Evolutionary conservation across 2,797 vertebrate genomes (phyloP).

Genomic region (Melanogrammus aeglefinus): DNA sequence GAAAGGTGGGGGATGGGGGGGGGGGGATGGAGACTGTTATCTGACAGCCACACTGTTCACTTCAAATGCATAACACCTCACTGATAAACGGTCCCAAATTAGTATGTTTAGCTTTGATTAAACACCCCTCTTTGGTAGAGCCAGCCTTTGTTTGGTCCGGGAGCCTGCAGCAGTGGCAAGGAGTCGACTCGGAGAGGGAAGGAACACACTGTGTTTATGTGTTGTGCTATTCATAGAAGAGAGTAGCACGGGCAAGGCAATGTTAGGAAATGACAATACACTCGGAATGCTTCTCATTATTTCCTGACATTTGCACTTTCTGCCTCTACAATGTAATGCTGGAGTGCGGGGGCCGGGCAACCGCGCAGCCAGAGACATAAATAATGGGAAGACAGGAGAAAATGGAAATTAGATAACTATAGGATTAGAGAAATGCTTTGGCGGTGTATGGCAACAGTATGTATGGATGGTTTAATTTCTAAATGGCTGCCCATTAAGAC

Average conservation of each 20-base stretch:
- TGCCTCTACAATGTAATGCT: conserved; percentile 45
- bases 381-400: conserved; percentile 10
- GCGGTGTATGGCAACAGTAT: conserved; percentile 11
- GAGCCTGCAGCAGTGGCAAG: neutral
- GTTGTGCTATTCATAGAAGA: neutral
- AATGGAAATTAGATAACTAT: conserved; percentile 1
- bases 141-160: neutral
- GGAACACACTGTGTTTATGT: neutral
- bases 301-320: conserved; percentile 13
- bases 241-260: too few species aligned
- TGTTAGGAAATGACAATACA: too few species aligned
- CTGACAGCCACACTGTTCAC: too few species aligned
- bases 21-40: neutral
- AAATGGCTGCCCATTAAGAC: conserved; percentile 5
- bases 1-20: neutral
- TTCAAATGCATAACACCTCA: neutral
- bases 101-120: neutral
- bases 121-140: neutral
- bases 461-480: conserved; percentile 21
- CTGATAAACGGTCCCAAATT: neutral
- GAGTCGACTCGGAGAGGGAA: too few species aligned
- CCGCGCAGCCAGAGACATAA: conserved; percentile 5
- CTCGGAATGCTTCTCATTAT: conserved; percentile 22
- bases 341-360: conserved; percentile 11
- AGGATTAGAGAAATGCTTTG: conserved; percentile 7